Evolutionary conservation across 2,113 vertebrate species (phyloP).

Genomic region (Colistium nudipinnis): DNA sequence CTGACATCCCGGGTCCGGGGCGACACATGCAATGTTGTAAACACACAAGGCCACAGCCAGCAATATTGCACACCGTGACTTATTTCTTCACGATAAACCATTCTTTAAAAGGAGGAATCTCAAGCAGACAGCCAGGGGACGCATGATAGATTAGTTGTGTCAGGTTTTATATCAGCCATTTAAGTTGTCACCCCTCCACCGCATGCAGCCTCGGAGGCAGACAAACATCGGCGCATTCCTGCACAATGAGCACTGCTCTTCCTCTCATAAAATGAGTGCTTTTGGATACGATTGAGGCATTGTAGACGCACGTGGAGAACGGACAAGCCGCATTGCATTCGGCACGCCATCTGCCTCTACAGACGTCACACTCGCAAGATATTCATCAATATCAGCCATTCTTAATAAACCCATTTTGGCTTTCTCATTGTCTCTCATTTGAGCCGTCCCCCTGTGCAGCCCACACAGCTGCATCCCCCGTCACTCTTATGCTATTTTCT

Average conservation of each 20-base stretch:
- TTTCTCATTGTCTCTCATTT: slow-evolving; percentile 64
- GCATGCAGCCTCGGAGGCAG: slow-evolving; percentile 70
- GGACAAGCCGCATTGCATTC: slow-evolving; percentile 18
- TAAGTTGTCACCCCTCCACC: slow-evolving; percentile 75
- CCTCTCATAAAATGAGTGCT: slow-evolving; percentile 32
- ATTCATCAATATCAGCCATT: slow-evolving; percentile 61
- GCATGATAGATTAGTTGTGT: slow-evolving; percentile 78
- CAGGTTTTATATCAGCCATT: slow-evolving; percentile 82
- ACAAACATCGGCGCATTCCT: slow-evolving; percentile 58
- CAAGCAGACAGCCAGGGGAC: slow-evolving; percentile 66
- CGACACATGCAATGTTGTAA: slow-evolving; percentile 56
- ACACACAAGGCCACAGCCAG: slow-evolving; percentile 66
- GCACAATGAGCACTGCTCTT: slow-evolving; percentile 35
- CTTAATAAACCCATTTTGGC: slow-evolving; percentile 64
- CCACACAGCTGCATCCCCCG: slow-evolving; percentile 53
- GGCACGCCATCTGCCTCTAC: slow-evolving; percentile 29
- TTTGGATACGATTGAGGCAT: slow-evolving; percentile 58
- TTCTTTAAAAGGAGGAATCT: slow-evolving; percentile 73
- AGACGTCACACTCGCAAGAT: slow-evolving; percentile 31
- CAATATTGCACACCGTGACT: slow-evolving; percentile 56
- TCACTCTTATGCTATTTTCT: slow-evolving; percentile 66
- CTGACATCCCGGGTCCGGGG: slow-evolving; percentile 44
- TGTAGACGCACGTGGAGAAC: slow-evolving; percentile 30
- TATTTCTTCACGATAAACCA: slow-evolving; percentile 68
- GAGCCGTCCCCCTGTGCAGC: slow-evolving; percentile 26